phyloP scores from a whole-genome alignment of 2,888 invertebrate species.

The Noctua janthina region DNA sequence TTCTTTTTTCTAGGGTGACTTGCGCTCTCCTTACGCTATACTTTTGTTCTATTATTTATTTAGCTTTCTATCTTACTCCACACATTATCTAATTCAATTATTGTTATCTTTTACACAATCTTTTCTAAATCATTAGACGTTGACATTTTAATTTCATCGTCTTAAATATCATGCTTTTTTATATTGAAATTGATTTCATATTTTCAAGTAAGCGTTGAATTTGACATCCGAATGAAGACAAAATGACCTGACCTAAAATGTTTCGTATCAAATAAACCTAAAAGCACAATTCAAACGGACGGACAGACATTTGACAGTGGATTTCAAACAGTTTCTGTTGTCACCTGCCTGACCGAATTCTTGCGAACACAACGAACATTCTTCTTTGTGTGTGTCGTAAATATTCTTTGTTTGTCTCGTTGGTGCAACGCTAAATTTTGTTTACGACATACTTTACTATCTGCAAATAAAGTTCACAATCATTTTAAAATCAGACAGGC shows the following conservation, averaged over 20 bases:
- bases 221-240: neutral
- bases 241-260: neutral
- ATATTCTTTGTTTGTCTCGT: constrained; percentile 49
- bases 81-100: constrained; percentile 64
- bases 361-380: constrained; percentile 20
- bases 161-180: neutral
- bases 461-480: constrained; percentile 55
- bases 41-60: constrained; percentile 68
- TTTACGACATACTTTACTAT: constrained; percentile 51
- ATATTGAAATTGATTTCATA: neutral
- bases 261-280: constrained; percentile 12
- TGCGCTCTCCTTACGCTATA: constrained; percentile 73
- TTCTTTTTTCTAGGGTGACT: constrained; percentile 82
- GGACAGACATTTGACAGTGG: constrained; percentile 20
- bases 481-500: constrained; percentile 59
- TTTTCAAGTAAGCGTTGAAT: neutral
- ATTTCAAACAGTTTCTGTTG: constrained; percentile 33
- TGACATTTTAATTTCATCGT: constrained; percentile 6
- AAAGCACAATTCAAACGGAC: constrained; percentile 11
- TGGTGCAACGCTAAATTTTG: constrained; percentile 35
- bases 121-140: constrained; percentile 5
- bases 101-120: constrained; percentile 29
- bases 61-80: constrained; percentile 65
- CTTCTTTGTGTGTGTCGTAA: constrained; percentile 34
- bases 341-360: constrained; percentile 27